Evolutionary conservation across 2,113 vertebrate species (phyloP).

Genomic region (Centropus bengalensis): DNA sequence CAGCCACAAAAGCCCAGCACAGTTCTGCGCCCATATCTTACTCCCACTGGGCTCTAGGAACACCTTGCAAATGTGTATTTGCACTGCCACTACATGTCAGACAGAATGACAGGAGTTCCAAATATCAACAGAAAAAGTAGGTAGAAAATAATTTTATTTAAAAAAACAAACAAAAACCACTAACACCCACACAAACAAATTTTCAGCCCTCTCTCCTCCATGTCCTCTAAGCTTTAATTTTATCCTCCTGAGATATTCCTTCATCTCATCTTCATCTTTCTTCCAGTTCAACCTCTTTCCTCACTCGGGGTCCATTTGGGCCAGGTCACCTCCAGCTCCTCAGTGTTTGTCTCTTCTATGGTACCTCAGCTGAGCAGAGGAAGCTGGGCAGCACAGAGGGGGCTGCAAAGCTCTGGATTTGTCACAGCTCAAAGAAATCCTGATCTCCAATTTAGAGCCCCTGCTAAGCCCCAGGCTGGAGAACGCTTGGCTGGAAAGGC

Average conservation of each 20-base stretch:
- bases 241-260: not conserved
- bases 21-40: accelerated
- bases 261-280: not conserved
- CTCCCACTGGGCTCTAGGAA: not conserved
- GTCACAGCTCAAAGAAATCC: not conserved
- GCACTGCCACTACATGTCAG: not conserved
- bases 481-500: not conserved
- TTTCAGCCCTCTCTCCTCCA: not conserved
- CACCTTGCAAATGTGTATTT: not conserved
- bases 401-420: not conserved
- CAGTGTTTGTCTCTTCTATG: not conserved
- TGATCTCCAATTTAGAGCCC: not conserved
- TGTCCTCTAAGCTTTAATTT: not conserved
- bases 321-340: not conserved
- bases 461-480: not conserved
- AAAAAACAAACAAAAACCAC: too few species aligned
- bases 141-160: too few species aligned
- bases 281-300: not conserved
- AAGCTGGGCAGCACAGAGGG: not conserved
- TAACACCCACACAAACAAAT: too few species aligned
- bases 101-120: not conserved
- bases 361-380: not conserved
- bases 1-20: not conserved
- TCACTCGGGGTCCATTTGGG: not conserved
- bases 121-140: not conserved